These are phyloP conservation scores for Verasper variegatus DNA, from an alignment of 2,113 vertebrate genomes.

Conservation along the genomic window DNA sequence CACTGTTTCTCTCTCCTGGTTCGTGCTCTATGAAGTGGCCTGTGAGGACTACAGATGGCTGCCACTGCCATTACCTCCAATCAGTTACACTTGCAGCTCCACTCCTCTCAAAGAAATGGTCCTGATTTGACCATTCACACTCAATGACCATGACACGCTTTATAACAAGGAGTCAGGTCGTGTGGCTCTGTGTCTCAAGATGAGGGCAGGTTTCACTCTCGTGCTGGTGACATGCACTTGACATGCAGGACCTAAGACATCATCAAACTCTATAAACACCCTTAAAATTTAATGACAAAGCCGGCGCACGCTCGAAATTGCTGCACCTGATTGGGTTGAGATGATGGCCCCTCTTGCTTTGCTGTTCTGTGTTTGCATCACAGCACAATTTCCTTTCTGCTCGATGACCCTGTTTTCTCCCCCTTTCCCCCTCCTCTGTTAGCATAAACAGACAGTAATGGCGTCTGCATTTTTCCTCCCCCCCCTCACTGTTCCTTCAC, in stretches of 20 bases:
- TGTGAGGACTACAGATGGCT: conserved; percentile 5
- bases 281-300: conserved; percentile 10
- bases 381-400: conserved; percentile 56
- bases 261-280: conserved; percentile 19
- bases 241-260: background rate
- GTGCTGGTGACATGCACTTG: background rate
- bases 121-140: conserved; percentile 45
- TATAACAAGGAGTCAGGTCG: conserved; percentile 17
- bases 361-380: conserved; percentile 60
- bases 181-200: conserved; percentile 3
- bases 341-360: conserved; percentile 35
- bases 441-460: conserved; percentile 77
- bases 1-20: conserved; percentile 10
- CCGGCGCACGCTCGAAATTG: conserved; percentile 18
- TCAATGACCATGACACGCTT: conserved; percentile 14
- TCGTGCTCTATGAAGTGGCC: conserved; percentile 11
- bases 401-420: conserved; percentile 58
- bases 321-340: conserved; percentile 47
- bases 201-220: background rate
- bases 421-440: conserved; percentile 45
- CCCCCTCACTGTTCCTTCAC: conserved; percentile 73
- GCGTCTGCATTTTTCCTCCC: conserved; percentile 70
- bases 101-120: conserved; percentile 32
- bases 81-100: conserved; percentile 42
- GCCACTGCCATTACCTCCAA: conserved; percentile 48